Conservation (phyloP, 2,797 vertebrate genomes). For the Argentina silus region DNA sequence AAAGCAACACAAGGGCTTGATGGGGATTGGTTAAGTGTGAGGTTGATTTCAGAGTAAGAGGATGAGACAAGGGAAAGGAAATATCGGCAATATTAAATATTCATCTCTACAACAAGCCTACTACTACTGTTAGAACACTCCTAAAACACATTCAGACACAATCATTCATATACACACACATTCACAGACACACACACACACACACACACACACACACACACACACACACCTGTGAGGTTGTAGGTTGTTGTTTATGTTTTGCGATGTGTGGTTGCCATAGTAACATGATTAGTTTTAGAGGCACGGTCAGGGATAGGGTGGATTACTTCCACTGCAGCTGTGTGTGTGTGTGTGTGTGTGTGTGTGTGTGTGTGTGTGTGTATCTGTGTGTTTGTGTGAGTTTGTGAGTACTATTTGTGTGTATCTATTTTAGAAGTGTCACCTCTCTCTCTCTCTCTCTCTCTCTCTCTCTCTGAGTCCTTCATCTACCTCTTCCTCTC, state of each 20-base stretch:
- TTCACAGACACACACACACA: conserved; percentile 4
- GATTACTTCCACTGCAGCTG: conserved; percentile 33
- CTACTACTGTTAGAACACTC: not conserved
- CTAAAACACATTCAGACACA: not conserved
- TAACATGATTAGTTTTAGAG: conserved; percentile 49
- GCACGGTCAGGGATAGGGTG: conserved; percentile 49
- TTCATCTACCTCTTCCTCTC: not conserved
- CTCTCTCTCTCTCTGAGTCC: not conserved
- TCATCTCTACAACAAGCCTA: not conserved
- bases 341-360: conserved; percentile 1
- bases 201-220: not conserved
- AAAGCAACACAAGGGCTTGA: not conserved
- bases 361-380: conserved; percentile 28
- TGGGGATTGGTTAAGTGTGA: not conserved
- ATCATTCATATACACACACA: not conserved
- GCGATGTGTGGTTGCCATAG: conserved; percentile 67
- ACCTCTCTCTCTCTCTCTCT: conserved; percentile 31
- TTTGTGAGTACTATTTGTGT: conserved; percentile 52
- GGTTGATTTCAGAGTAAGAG: conserved; percentile 1
- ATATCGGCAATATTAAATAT: not conserved
- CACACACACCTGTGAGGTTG: conserved; percentile 10
- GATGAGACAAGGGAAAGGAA: not conserved
- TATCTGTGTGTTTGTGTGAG: conserved; percentile 34
- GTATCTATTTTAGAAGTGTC: conserved; percentile 60
- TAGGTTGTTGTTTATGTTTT: conserved; percentile 62